Evolutionary conservation across 2,797 vertebrate species (phyloP), one percentile per base, ranked within the genome.

Genomic region (Danio aesculapii): DNA sequence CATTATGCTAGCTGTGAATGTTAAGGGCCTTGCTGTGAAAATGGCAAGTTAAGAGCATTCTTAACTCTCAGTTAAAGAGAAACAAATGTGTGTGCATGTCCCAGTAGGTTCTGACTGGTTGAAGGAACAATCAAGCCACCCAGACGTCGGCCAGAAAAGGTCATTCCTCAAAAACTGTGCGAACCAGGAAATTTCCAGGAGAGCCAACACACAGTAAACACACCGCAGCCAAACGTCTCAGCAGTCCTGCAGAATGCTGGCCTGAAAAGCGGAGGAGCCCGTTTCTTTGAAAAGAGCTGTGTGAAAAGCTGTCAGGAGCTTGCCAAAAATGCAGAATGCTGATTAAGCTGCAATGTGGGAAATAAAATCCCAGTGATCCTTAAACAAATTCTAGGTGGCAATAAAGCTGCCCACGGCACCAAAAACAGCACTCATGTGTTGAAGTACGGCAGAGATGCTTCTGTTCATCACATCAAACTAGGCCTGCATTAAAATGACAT

Each of bases 21-120:
- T 46, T 63, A 47, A 55, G 58, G 21, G 58, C 52, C 30, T 30
- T 58, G 70, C 70, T 81, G 79, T 73, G 79, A 67, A 59, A 81
- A 81, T 19, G 44, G 67, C 6, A 0, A 59, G 21, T 43, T 74
- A 43, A 79, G 13, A 21, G 70, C 44, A 11, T 63, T 80, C 50
- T 17, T 67, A 61, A 43, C 41, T 47, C 41, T 4, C 10, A 57
- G 43, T 55, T 41, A 55, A 80, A 55, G 59, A 19, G 16, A 73
- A 74, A 66, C 44, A 17, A 72, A 79, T 72, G 11, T 59, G 21
- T 43, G 49, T 63, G 47, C 46, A 62, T 17, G 8, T 53, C 30
- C 68, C 68, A n/a, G 49, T 52, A 17, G 21, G 44, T 12, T 7
- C 17, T 16, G 43, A 30, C 46, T 8, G 41, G 19, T 59, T 59